Percentiles rank a stretch among this genome's conserved stretches.
Evolutionary conservation across 2,797 vertebrate genomes (phyloP).

Genomic region (Xenops minutus): DNA sequence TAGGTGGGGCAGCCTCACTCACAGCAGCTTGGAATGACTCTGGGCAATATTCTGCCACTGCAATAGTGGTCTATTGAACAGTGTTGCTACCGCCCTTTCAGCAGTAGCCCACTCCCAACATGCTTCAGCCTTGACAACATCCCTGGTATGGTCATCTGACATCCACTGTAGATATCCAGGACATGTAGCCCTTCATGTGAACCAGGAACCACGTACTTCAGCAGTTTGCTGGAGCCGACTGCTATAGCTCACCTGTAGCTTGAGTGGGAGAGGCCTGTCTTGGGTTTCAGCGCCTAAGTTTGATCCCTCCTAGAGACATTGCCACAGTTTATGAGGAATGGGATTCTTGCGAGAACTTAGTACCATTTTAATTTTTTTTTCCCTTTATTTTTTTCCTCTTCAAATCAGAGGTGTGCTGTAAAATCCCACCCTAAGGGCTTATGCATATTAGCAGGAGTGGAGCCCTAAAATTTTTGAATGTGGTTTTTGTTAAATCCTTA

Average conservation of each 20-base stretch:
- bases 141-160: neutral
- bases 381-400: neutral
- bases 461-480: neutral
- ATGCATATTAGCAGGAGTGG: neutral
- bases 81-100: neutral
- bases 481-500: neutral
- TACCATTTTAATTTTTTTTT: neutral
- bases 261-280: neutral
- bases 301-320: neutral
- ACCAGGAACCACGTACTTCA: neutral
- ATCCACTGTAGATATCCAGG: neutral
- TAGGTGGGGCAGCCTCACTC: rapidly evolving
- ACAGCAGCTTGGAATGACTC: neutral
- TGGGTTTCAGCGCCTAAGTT: neutral
- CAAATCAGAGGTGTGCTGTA: neutral
- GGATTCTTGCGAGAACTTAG: neutral
- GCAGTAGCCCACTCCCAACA: neutral
- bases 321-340: neutral
- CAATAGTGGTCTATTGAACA: neutral
- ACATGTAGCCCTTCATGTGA: rapidly evolving
- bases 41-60: neutral
- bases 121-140: neutral
- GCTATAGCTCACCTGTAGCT: neutral
- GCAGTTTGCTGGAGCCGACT: neutral
- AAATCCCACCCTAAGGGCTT: neutral